These are phyloP conservation scores for Rhopalosiphum padi DNA, from an alignment of 1,140 invertebrate species.

Conservation along the genomic window DNA sequence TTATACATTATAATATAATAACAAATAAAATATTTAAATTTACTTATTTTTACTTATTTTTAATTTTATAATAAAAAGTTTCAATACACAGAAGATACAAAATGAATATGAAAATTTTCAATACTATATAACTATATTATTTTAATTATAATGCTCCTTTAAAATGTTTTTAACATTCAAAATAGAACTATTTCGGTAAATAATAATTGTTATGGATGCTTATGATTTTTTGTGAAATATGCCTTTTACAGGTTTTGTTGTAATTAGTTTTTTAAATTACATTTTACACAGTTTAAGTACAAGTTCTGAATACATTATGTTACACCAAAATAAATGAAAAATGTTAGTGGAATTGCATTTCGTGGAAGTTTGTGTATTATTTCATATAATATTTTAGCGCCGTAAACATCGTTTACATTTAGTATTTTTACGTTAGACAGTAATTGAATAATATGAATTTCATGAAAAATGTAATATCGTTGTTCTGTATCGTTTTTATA, in stretches of 20 bases:
- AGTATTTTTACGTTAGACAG: not conserved
- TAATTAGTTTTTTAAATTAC: conserved; percentile 19
- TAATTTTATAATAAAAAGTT: no score
- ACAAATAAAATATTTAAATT: no score
- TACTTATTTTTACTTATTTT: no score
- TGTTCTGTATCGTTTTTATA: not conserved
- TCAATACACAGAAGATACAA: no score
- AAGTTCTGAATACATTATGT: not conserved
- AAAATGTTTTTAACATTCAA: not conserved
- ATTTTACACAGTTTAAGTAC: not conserved
- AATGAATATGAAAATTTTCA: no score
- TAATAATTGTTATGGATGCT: not conserved
- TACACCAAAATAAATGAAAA: not conserved
- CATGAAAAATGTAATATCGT: not conserved
- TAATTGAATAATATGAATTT: not conserved
- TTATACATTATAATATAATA: no score
- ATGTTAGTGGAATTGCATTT: not conserved
- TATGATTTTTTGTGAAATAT: not conserved
- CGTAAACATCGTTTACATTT: not conserved
- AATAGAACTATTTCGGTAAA: not conserved
- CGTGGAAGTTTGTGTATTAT: not conserved
- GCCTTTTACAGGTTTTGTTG: not conserved
- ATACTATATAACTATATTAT: no score
- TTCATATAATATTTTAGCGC: not conserved
- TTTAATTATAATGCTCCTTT: not conserved